Percentiles rank a stretch among this genome's conserved stretches.
Conservation (phyloP, 2,888 invertebrate species). For the Calameuta filiformis region DNA sequence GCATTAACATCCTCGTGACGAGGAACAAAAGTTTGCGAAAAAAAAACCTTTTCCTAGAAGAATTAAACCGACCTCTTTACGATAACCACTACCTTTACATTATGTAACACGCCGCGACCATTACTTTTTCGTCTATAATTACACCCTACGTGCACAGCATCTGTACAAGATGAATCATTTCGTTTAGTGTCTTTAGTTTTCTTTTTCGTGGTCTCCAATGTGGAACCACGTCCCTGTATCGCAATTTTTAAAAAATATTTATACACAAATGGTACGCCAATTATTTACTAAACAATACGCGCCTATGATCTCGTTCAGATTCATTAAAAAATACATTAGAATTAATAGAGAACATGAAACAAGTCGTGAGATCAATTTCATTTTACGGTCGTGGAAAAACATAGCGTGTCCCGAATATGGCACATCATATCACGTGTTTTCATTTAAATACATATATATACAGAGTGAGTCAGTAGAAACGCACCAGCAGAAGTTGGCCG, state of each 20-base stretch:
- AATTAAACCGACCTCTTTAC: neutral
- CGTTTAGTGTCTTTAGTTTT: constrained; percentile 9
- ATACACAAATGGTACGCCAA: constrained; percentile 15
- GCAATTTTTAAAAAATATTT: constrained; percentile 19
- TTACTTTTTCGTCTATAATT: neutral
- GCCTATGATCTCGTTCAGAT: neutral
- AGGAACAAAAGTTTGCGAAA: neutral
- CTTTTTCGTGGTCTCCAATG: constrained; percentile 18
- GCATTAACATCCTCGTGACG: neutral
- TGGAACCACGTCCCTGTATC: constrained; percentile 30
- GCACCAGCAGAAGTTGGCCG: too few species aligned
- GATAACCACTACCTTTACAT: neutral
- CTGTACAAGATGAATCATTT: constrained; percentile 6
- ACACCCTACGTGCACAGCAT: neutral
- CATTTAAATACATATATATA: neutral
- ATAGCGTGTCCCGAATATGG: constrained; percentile 22
- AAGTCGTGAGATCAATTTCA: neutral
- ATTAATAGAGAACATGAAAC: neutral
- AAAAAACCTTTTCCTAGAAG: neutral
- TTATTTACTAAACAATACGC: constrained; percentile 5
- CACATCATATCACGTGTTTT: constrained; percentile 24
- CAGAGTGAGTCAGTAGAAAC: too few species aligned
- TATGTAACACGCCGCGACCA: neutral
- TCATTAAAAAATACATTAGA: neutral
- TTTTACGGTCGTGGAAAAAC: neutral